phyloP scores from a whole-genome alignment of 2,113 vertebrate genomes.

The Telmatochromis brichardi region DNA sequence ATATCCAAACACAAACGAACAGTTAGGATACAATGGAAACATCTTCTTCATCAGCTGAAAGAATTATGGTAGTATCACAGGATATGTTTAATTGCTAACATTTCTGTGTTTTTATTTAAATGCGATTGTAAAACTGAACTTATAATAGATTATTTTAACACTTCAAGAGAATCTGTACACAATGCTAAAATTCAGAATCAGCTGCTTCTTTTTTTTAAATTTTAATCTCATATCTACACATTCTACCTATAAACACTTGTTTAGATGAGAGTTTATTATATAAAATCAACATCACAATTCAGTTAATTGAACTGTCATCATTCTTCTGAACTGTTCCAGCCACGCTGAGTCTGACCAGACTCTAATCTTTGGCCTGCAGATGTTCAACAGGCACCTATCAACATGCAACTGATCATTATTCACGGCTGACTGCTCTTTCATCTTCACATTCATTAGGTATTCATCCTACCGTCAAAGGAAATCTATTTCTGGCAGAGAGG shows the following conservation, averaged over 20 bases:
- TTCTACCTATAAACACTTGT: neutral
- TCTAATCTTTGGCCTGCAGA: constrained; percentile 34
- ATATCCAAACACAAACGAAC: neutral
- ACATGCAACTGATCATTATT: constrained; percentile 49
- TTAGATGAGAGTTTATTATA: neutral
- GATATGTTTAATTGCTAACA: neutral
- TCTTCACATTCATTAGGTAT: constrained; percentile 60
- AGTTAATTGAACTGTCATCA: neutral
- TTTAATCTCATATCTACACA: neutral
- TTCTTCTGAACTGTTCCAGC: neutral
- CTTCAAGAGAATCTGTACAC: neutral
- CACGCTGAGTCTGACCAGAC: neutral
- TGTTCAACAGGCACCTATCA: constrained; percentile 55
- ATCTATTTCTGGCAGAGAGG: constrained; percentile 52
- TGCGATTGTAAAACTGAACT: neutral
- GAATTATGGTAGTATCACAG: neutral
- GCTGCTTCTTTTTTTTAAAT: neutral
- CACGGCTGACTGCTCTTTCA: constrained; percentile 36
- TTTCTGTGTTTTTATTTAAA: neutral
- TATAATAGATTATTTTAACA: neutral
- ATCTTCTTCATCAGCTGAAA: neutral
- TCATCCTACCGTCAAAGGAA: constrained; percentile 51
- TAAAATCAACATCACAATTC: neutral
- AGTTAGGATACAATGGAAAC: neutral
- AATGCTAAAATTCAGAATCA: neutral